Evolutionary conservation across 2,113 vertebrate species (phyloP), one percentile per base, ranked within the genome.

Genomic region (Apodemus speciosus): DNA sequence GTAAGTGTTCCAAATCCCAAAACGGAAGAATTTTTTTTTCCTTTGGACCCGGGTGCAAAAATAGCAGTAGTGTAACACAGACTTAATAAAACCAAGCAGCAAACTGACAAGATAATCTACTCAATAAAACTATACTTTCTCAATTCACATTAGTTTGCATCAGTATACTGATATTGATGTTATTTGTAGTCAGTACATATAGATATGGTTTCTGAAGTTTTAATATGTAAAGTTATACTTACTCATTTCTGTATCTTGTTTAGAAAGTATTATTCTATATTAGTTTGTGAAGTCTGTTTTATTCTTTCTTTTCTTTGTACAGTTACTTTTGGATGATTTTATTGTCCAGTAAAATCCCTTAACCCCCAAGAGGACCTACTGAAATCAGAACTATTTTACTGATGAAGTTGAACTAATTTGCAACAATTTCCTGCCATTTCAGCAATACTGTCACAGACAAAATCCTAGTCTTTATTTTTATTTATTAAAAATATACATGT

Each of bases 1-100:
- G 51, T 95, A 94, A 94, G 86, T 87, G 64, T 79, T 80, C 89
- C 40, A 89, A 85, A 85, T 96, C 81, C 51, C 35, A 85, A 84
- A 94, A 35, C 16, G 89, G 81, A 92, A 94, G 32, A 89, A 85
- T 68, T 51, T 60, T 43, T 38, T 1, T 43, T 72, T 71, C 89
- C 90, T 81, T 81, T 85, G 46, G 76, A 32, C 79, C 46, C 87
- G 66, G 92, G 32, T 95, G 43, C 21, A 94, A 77, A 95, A 92
- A 93, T 88, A 93, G 11, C 49, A 88, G 15, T 90, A 90, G 53
- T 89, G 16, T 79, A 86, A 84, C 6, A 35, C 18, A 76, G 68
- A 94, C 23, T 80, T 95, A 83, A 88, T 93, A 80, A 90, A 96
- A 51, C 60, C 79, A n/a, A 95, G 38, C 46, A 66, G 60, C 53